Percentiles rank a stretch among this genome's conserved stretches.
Evolutionary conservation across 2,888 invertebrate species (phyloP).

Genomic region (Megaustenia siamemsis): DNA sequence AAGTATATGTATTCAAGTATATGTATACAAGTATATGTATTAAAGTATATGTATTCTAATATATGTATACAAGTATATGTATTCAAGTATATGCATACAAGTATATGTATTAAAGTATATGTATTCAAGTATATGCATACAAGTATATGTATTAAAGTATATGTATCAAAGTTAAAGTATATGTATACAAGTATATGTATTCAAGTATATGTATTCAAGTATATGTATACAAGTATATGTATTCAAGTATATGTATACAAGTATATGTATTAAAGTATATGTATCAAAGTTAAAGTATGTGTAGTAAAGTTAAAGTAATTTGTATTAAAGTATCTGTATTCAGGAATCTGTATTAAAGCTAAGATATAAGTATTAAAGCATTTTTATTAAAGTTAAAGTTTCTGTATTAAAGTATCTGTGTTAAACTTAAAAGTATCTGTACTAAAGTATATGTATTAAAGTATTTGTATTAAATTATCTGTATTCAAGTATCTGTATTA

Average conservation of each 20-base stretch:
- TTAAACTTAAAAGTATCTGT: too few species aligned
- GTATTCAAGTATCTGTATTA: too few species aligned
- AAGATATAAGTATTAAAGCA: too few species aligned
- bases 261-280: neutral
- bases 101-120: neutral
- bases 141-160: conserved; percentile 16
- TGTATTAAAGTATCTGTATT: too few species aligned
- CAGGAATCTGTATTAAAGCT: too few species aligned
- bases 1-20: neutral
- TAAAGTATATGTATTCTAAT: too few species aligned
- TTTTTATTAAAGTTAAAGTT: too few species aligned
- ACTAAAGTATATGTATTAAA: too few species aligned
- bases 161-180: conserved; percentile 31
- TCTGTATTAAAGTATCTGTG: too few species aligned
- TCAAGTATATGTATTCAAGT: conserved; percentile 17
- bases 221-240: conserved; percentile 5
- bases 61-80: neutral
- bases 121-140: neutral
- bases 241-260: neutral
- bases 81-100: neutral
- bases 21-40: neutral
- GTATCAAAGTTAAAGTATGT: too few species aligned
- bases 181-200: conserved; percentile 34
- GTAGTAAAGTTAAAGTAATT: too few species aligned
- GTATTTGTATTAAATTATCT: too few species aligned